Conservation (phyloP, 1,140 invertebrate species). For the Amphibalanus amphitrite region DNA sequence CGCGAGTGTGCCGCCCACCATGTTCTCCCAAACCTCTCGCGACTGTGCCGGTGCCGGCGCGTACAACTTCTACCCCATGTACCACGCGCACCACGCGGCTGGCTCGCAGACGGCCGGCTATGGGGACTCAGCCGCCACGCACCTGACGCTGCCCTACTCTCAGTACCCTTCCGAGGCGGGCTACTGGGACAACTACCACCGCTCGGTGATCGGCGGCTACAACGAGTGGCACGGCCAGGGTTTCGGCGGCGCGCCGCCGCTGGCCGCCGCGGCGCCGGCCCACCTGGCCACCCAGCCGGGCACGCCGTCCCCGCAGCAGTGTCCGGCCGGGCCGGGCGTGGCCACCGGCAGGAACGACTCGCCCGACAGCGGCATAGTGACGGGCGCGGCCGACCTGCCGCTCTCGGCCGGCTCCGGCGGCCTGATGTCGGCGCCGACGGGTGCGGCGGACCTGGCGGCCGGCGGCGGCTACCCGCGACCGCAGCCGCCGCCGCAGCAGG, state of each 20-base stretch:
- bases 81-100: background rate
- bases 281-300: background rate
- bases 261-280: background rate
- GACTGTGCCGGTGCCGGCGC: background rate
- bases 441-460: too few species aligned
- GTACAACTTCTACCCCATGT: background rate
- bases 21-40: background rate
- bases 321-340: too few species aligned
- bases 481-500: background rate
- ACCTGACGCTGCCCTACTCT: background rate
- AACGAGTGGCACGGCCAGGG: background rate
- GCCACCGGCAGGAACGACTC: background rate
- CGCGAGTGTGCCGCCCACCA: background rate
- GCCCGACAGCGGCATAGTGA: background rate
- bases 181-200: background rate
- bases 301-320: background rate
- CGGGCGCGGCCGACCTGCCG: background rate
- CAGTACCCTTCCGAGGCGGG: background rate
- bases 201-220: background rate
- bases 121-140: too few species aligned
- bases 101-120: background rate
- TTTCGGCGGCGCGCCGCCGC: background rate
- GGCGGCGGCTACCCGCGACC: background rate
- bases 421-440: too few species aligned
- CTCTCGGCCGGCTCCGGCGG: background rate